Conservation (phyloP, 2,113 vertebrate species). For the Turdus rufiventris region DNA sequence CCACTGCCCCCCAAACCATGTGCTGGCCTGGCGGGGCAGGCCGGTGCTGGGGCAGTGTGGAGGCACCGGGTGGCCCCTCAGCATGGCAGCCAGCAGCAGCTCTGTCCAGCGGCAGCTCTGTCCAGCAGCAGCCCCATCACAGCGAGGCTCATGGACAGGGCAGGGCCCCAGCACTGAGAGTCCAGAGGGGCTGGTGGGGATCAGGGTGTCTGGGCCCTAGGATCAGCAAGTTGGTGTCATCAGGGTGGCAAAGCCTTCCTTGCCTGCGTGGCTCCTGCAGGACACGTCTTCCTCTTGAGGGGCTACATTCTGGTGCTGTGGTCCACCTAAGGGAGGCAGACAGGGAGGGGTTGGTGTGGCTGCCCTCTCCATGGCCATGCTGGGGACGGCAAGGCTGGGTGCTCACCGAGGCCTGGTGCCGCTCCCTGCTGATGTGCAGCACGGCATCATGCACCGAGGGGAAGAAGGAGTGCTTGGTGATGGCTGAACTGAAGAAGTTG, state of each 20-base stretch:
- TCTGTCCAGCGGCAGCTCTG: fast-evolving
- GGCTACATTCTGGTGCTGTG: constrained; percentile 34
- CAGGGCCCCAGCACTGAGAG: neutral
- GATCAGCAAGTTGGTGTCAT: neutral
- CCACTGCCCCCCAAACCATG: fast-evolving
- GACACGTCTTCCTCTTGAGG: fast-evolving
- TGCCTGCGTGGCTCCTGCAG: fast-evolving
- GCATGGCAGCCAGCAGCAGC: neutral
- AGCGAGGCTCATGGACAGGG: fast-evolving
- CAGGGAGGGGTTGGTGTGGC: neutral
- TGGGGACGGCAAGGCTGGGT: neutral
- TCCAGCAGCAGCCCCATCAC: neutral
- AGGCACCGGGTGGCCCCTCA: fast-evolving
- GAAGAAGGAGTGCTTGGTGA: constrained; percentile 86
- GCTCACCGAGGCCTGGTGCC: neutral
- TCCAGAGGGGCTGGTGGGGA: neutral
- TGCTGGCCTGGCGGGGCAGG: neutral
- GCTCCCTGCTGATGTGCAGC: constrained; percentile 56
- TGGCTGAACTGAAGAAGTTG: constrained; percentile 81
- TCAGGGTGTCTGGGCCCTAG: fast-evolving
- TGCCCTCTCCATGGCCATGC: fast-evolving
- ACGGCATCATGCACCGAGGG: constrained; percentile 82
- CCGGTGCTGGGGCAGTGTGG: fast-evolving
- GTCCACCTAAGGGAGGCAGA: neutral
- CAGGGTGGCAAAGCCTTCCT: no score